phyloP scores from a whole-genome alignment of 2,888 invertebrate species.

The Hypselothyrea guttata region DNA sequence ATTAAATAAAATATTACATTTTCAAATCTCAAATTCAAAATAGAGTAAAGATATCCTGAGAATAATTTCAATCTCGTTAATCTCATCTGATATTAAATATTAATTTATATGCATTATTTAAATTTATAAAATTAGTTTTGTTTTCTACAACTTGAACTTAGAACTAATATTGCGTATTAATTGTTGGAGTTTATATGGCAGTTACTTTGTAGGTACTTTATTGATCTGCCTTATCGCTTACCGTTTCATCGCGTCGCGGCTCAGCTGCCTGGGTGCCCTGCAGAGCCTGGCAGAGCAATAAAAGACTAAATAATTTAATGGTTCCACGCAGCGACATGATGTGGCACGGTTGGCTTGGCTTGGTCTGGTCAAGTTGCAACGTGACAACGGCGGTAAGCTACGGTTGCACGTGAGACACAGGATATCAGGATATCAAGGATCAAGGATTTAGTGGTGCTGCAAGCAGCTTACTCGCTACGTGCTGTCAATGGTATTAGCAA shows the following conservation, averaged over 20 bases:
- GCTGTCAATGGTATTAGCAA: slow-evolving; percentile 42
- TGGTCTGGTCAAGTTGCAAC: slow-evolving; percentile 46
- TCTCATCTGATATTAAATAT: too few species aligned
- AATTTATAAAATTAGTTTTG: too few species aligned
- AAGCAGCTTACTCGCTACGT: slow-evolving; percentile 36
- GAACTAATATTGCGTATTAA: too few species aligned
- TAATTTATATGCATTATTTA: too few species aligned
- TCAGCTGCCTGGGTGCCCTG: slow-evolving; percentile 44
- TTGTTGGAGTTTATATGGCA: too few species aligned
- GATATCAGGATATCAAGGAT: slow-evolving; percentile 56
- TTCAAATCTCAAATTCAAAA: too few species aligned
- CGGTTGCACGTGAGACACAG: slow-evolving; percentile 61
- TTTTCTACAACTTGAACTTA: too few species aligned
- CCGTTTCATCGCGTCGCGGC: slow-evolving; percentile 74
- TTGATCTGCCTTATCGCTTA: slow-evolving; percentile 35
- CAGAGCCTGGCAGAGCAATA: slow-evolving; percentile 36
- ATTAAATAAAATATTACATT: too few species aligned
- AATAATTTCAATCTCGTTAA: too few species aligned
- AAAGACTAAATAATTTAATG: slow-evolving; percentile 47
- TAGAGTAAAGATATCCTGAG: too few species aligned
- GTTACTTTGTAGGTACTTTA: too few species aligned
- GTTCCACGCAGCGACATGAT: slow-evolving; percentile 56
- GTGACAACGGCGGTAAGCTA: slow-evolving; percentile 51
- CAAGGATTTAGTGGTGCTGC: slow-evolving; percentile 58
- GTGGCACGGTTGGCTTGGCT: slow-evolving; percentile 25